Percentiles rank a stretch among this genome's conserved stretches.
Conservation (phyloP, 1,140 invertebrate genomes). For the Ceratina japonica region DNA sequence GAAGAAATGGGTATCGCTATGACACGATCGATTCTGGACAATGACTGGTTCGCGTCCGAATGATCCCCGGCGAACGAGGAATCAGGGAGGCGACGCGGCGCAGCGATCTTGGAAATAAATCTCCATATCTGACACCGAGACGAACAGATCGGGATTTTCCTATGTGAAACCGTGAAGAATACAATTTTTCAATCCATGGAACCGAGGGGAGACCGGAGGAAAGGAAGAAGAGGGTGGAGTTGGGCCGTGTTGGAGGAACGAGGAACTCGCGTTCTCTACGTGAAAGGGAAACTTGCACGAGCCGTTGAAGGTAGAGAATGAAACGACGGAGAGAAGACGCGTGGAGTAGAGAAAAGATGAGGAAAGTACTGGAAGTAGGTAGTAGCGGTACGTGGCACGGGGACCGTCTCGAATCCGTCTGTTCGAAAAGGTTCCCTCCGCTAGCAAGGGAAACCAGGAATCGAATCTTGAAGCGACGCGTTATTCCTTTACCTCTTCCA, state of each 20-base stretch:
- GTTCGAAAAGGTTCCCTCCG: slow-evolving; percentile 51
- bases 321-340: slow-evolving; percentile 38
- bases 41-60: slow-evolving; percentile 39
- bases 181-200: slow-evolving; percentile 14
- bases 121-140: slow-evolving; percentile 68
- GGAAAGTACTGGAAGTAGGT: slow-evolving; percentile 45
- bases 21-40: slow-evolving; percentile 65
- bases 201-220: slow-evolving; percentile 23
- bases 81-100: slow-evolving; percentile 20
- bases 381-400: slow-evolving; percentile 53
- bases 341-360: slow-evolving; percentile 1
- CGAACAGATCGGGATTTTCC: slow-evolving; percentile 56
- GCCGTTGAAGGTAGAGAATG: slow-evolving; percentile 48
- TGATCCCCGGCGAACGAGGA: not conserved
- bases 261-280: slow-evolving; percentile 61
- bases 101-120: slow-evolving; percentile 64
- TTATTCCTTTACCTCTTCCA: not conserved
- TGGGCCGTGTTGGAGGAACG: slow-evolving; percentile 35
- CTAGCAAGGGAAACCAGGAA: slow-evolving; percentile 27
- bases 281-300: slow-evolving; percentile 53
- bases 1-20: slow-evolving; percentile 61
- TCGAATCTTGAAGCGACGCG: slow-evolving; percentile 7
- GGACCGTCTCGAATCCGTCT: slow-evolving; percentile 68
- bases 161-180: slow-evolving; percentile 53
- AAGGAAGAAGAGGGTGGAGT: slow-evolving; percentile 7